Evolutionary conservation across 2,888 invertebrate species (phyloP).

Genomic region (Nephrotoma appendiculata): DNA sequence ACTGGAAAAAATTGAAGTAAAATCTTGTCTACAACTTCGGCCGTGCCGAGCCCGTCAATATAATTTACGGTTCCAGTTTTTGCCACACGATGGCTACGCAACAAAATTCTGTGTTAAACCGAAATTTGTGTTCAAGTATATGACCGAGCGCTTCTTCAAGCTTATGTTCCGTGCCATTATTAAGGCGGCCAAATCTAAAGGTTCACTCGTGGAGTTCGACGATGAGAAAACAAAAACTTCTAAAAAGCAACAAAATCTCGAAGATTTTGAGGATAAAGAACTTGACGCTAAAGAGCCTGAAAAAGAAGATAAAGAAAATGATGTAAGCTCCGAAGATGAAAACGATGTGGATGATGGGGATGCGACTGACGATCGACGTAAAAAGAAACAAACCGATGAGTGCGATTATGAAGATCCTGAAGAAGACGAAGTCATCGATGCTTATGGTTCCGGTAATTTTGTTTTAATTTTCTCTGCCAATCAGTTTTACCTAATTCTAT

Average conservation of each 20-base stretch:
- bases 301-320: constrained; percentile 35
- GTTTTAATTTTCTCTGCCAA: not conserved
- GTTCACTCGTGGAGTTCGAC: constrained; percentile 30
- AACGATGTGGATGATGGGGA: constrained; percentile 25
- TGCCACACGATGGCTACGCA: constrained; percentile 60
- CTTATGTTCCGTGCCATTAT: constrained; percentile 47
- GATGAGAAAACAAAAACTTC: constrained; percentile 24
- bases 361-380: constrained; percentile 35
- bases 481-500: not conserved
- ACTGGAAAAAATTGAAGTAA: constrained; percentile 40
- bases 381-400: constrained; percentile 41
- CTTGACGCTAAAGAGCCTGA: constrained; percentile 35
- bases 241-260: constrained; percentile 17
- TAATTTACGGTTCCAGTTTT: constrained; percentile 53
- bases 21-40: constrained; percentile 33
- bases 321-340: constrained; percentile 28
- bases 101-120: constrained; percentile 58
- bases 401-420: constrained; percentile 54
- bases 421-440: constrained; percentile 34
- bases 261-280: constrained; percentile 21
- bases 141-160: constrained; percentile 58
- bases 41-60: constrained; percentile 47
- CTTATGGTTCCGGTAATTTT: not conserved
- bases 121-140: constrained; percentile 49
- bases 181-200: constrained; percentile 40